Conservation (phyloP, 2,888 invertebrate genomes). For the Panopea generosa region DNA sequence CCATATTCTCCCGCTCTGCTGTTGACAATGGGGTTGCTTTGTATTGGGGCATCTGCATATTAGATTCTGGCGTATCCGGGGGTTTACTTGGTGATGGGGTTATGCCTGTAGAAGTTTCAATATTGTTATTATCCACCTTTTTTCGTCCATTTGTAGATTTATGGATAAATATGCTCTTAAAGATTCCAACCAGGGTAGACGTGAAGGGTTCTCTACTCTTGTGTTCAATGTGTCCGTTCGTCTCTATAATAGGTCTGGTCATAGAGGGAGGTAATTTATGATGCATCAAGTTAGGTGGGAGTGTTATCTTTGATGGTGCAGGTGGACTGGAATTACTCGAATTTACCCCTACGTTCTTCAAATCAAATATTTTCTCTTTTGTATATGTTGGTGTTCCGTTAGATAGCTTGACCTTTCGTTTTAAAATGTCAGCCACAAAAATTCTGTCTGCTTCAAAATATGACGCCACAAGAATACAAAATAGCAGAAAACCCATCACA, state of each 20-base stretch:
- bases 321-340: slow-evolving; percentile 37
- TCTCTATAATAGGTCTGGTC: slow-evolving; percentile 53
- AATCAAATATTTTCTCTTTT: slow-evolving; percentile 86
- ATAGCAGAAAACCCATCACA: slow-evolving; percentile 87
- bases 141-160: slow-evolving; percentile 47
- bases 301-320: slow-evolving; percentile 36
- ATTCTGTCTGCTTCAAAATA: slow-evolving; percentile 91
- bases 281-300: slow-evolving; percentile 34
- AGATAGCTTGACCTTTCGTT: slow-evolving; percentile 74
- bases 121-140: slow-evolving; percentile 56
- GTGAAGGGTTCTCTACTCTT: slow-evolving; percentile 62
- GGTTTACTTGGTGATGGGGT: background rate
- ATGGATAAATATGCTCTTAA: slow-evolving; percentile 63
- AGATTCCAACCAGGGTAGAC: slow-evolving; percentile 55
- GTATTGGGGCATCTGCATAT: background rate
- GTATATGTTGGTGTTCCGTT: slow-evolving; percentile 87
- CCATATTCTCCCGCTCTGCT: slow-evolving; percentile 39
- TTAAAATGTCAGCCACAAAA: slow-evolving; percentile 85
- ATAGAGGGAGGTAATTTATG: slow-evolving; percentile 28
- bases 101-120: slow-evolving; percentile 32
- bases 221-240: slow-evolving; percentile 69
- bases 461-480: slow-evolving; percentile 89
- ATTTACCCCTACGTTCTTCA: slow-evolving; percentile 80
- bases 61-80: background rate
- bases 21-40: slow-evolving; percentile 11